phyloP scores from a whole-genome alignment of 1,140 invertebrate genomes.

The Tetranychus urticae region DNA sequence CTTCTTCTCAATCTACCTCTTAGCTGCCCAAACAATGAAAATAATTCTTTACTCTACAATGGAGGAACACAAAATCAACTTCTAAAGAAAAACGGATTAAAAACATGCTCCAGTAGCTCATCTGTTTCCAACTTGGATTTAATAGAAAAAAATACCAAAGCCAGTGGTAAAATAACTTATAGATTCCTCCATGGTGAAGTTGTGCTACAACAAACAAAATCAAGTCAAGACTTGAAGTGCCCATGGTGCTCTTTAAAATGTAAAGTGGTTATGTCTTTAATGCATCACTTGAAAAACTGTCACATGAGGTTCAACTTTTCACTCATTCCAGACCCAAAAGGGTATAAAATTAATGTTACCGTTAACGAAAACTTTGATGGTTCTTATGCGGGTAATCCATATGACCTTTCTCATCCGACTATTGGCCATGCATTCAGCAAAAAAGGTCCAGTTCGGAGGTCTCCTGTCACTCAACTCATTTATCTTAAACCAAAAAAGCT shows the following conservation, averaged over 20 bases:
- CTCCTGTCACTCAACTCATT: constrained; percentile 52
- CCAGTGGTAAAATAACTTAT: constrained; percentile 37
- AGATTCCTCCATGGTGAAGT: constrained; percentile 90
- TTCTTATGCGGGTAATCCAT: constrained; percentile 78
- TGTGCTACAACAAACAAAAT: constrained; percentile 76
- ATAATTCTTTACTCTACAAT: neutral
- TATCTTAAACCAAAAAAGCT: constrained; percentile 25
- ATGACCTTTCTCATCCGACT: constrained; percentile 52
- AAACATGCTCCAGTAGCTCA: constrained; percentile 25
- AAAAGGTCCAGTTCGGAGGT: constrained; percentile 55
- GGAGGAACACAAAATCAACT: neutral
- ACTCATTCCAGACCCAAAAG: constrained; percentile 55
- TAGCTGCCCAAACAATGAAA: neutral
- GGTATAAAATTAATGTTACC: constrained; percentile 72
- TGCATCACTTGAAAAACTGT: constrained; percentile 78
- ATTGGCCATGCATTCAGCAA: constrained; percentile 36
- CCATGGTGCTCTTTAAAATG: constrained; percentile 87
- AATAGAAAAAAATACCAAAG: neutral
- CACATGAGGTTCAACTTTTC: constrained; percentile 81
- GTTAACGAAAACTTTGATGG: constrained; percentile 87
- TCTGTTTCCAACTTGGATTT: too few species aligned
- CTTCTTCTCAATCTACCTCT: neutral
- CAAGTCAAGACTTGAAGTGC: constrained; percentile 67
- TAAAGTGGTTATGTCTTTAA: constrained; percentile 53
- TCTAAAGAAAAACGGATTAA: neutral